Conservation (phyloP, 2,113 vertebrate genomes). For the human (Homo sapiens) region GRCh38 chr5:147373001-147373500, state of each 20-base stretch:
- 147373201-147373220: slow-evolving; percentile 90
- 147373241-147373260: slow-evolving; percentile 95
- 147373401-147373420: neutral
- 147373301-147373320: neutral
- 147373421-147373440: neutral
- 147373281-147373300: slow-evolving; percentile 94
- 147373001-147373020: neutral
- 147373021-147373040: neutral
- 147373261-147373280: slow-evolving; percentile 90
- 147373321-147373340: rapidly evolving
- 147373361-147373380: neutral
- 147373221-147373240: slow-evolving; percentile 88
- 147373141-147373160: neutral
- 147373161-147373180: slow-evolving; percentile 90
- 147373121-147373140: neutral
- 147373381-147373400: neutral
- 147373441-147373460: no score
- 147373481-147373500: neutral
- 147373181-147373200: slow-evolving; percentile 92
- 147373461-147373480: neutral
- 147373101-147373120: neutral
- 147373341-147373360: neutral
- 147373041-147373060: neutral
- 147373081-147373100: neutral
- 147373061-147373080: neutral